Conservation (phyloP, 1,140 invertebrate species). For the Bombus pascuorum region DNA sequence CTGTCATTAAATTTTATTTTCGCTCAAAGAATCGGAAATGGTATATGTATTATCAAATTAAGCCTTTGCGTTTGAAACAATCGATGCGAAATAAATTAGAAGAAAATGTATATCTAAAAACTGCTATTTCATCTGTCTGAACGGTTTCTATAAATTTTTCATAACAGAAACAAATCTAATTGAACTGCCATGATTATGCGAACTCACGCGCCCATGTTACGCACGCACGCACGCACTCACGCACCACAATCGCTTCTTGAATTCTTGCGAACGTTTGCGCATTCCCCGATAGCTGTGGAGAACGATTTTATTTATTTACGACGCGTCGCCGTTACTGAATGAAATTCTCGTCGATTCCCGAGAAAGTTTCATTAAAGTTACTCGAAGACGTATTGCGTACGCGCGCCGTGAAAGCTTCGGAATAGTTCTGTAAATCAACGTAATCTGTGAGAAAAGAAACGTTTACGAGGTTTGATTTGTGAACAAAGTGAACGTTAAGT, state of each 20-base stretch:
- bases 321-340: constrained; percentile 25
- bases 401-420: constrained; percentile 1
- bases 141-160: neutral
- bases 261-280: constrained; percentile 57
- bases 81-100: neutral
- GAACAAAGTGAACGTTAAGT: constrained; percentile 4
- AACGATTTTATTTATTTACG: constrained; percentile 59
- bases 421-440: constrained; percentile 18
- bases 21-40: neutral
- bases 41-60: neutral
- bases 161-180: neutral
- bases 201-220: constrained; percentile 25
- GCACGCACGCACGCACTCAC: constrained; percentile 16
- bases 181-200: neutral
- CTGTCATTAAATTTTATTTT: neutral
- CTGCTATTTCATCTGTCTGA: neutral
- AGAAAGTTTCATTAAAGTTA: constrained; percentile 37
- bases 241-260: constrained; percentile 33
- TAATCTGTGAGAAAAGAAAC: neutral
- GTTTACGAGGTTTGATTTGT: neutral
- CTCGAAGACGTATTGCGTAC: constrained; percentile 9
- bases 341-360: constrained; percentile 41
- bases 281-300: constrained; percentile 48
- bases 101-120: neutral
- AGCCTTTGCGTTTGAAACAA: neutral